A percentile compares a stretch with the other conserved stretches of the same genome.
These are phyloP conservation scores for crab-eating macaque (Macaca fascicularis) DNA, from an alignment of 2,113 vertebrate genomes.

Conservation along the genomic window T2T-MFA8v1.1 NC_088389.1:112379501-112380000, in stretches of 20 bases:
- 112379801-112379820: too few relatives aligned
- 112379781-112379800: background rate
- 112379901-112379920: conserved; percentile 1
- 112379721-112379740: conserved; percentile 21
- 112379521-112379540: background rate
- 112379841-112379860: background rate
- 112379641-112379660: background rate
- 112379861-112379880: background rate
- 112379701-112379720: background rate
- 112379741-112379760: background rate
- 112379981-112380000: conserved; percentile 36
- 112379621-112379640: background rate
- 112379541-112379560: background rate
- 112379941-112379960: conserved; percentile 38
- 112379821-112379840: background rate
- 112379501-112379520: background rate
- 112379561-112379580: background rate
- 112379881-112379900: background rate
- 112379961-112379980: conserved; percentile 44
- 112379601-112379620: conserved; percentile 25
- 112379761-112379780: background rate
- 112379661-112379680: background rate
- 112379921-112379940: background rate
- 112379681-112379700: conserved; percentile 1
- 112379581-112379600: conserved; percentile 20